Evolutionary conservation across 2,888 invertebrate species (phyloP).

Genomic region (Trichogramma evanescens): DNA sequence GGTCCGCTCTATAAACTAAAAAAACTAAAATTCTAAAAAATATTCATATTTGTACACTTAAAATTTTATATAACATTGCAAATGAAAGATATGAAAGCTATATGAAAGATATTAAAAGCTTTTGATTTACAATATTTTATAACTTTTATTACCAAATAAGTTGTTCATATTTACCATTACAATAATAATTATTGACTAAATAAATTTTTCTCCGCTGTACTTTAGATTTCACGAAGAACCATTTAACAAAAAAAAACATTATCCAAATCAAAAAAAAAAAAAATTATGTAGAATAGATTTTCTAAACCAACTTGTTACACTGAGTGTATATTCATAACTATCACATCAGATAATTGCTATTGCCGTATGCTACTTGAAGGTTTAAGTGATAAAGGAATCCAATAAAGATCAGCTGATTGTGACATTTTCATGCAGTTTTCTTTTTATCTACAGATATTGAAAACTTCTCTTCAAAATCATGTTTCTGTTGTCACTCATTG

Average conservation of each 20-base stretch:
- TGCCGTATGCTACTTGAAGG: background rate
- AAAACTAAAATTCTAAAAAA: no score
- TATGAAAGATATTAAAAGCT: background rate
- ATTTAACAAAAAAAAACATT: background rate
- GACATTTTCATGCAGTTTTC: slow-evolving; percentile 15
- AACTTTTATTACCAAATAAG: slow-evolving; percentile 17
- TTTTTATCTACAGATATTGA: background rate
- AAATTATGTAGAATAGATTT: background rate
- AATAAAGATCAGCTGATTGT: slow-evolving; percentile 18
- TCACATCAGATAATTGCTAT: background rate
- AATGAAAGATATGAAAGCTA: background rate
- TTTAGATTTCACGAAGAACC: background rate
- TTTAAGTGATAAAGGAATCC: slow-evolving; percentile 3
- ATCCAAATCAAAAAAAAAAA: background rate
- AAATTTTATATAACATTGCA: no score
- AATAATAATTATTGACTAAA: background rate
- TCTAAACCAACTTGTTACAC: background rate
- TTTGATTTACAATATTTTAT: slow-evolving; percentile 13
- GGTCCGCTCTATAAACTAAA: no score
- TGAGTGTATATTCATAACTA: background rate
- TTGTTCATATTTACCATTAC: slow-evolving; percentile 12
- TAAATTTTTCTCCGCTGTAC: background rate
- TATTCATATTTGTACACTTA: no score
- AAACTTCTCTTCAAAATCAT: slow-evolving; percentile 6
- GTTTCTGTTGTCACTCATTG: slow-evolving; percentile 5